phyloP scores from a whole-genome alignment of 2,113 vertebrate species.

The Charadrius vociferus region DNA sequence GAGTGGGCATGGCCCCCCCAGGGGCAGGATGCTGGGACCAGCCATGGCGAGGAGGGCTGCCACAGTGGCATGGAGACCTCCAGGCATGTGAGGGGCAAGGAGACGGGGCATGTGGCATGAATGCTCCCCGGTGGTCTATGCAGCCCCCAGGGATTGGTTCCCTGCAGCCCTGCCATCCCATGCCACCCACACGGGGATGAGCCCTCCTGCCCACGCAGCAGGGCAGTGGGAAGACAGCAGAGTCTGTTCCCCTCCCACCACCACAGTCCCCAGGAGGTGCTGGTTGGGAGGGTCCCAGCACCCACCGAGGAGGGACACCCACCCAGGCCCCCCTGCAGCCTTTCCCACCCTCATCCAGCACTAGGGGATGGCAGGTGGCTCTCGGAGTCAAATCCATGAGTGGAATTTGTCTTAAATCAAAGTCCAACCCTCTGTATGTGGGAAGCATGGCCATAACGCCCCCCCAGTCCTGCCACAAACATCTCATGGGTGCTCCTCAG shows the following conservation, averaged over 20 bases:
- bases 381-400: neutral
- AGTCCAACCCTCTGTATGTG: neutral
- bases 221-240: neutral
- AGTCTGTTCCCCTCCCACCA: neutral
- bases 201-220: accelerated
- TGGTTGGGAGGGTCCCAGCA: neutral
- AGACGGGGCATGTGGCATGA: accelerated
- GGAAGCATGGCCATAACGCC: neutral
- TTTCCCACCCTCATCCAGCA: neutral
- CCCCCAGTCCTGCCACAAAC: neutral
- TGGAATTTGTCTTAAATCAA: neutral
- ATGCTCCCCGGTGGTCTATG: neutral
- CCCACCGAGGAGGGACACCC: neutral
- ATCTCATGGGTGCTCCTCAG: neutral
- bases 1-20: accelerated
- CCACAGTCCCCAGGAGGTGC: neutral
- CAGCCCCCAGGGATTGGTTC: neutral
- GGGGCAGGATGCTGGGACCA: neutral
- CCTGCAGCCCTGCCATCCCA: neutral
- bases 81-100: neutral
- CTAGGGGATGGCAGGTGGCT: accelerated
- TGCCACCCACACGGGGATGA: neutral
- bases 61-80: accelerated
- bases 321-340: too few species aligned
- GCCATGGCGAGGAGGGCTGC: neutral